Conservation (phyloP, 2,113 vertebrate genomes). For the Passer domesticus region DNA sequence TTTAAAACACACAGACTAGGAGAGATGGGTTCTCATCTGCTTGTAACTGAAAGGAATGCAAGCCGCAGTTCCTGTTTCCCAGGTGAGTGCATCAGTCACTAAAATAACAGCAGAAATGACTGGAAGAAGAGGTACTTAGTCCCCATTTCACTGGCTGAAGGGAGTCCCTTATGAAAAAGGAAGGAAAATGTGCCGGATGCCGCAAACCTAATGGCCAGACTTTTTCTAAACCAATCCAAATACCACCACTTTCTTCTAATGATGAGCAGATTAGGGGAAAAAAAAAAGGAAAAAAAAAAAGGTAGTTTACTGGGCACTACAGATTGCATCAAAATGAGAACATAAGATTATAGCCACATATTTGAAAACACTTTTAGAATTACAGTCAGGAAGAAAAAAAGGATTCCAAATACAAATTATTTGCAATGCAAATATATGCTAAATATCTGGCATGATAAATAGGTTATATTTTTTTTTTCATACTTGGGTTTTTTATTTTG, state of each 20-base stretch:
- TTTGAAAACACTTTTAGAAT: not conserved
- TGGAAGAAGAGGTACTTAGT: not conserved
- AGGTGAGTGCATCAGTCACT: not conserved
- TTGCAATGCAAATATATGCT: not conserved
- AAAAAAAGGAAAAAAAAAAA: not conserved
- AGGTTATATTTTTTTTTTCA: not conserved
- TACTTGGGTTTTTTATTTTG: accelerated
- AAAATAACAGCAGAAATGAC: not conserved
- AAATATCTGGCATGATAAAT: not conserved
- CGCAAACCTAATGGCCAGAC: not conserved
- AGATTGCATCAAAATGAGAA: not conserved
- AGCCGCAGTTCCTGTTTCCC: not conserved
- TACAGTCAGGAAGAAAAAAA: not conserved
- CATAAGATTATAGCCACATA: not conserved
- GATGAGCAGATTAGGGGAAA: not conserved
- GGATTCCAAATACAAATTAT: not conserved
- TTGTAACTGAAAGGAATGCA: not conserved
- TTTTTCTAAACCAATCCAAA: not conserved
- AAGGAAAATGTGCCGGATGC: not conserved
- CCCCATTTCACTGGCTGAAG: not conserved
- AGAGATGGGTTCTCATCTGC: not conserved
- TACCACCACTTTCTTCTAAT: not conserved
- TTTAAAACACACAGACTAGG: not conserved
- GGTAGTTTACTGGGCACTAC: too few relatives aligned
- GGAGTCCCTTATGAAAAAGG: not conserved